These are phyloP conservation scores for Patiria miniata DNA, from an alignment of 35 echinoderm and acorn worm species.

Conservation along the genomic window DNA sequence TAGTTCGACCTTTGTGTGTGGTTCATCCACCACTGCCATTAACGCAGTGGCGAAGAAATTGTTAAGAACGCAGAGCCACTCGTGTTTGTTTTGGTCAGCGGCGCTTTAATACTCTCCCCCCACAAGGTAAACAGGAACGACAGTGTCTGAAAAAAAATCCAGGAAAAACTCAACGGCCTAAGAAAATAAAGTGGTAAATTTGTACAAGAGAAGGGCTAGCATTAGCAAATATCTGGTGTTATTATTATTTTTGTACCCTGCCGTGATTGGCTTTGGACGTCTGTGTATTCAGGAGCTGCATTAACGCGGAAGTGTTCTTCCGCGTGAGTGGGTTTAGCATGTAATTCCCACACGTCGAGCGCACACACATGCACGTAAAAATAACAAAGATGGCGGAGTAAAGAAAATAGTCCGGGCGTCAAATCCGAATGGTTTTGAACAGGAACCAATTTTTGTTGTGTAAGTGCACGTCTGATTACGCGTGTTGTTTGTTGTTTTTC, in stretches of 20 bases:
- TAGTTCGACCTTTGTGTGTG: too few species aligned
- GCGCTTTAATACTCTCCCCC: not conserved
- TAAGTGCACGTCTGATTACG: too few species aligned
- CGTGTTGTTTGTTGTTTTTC: too few species aligned
- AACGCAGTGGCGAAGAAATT: not conserved
- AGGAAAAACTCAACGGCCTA: not conserved
- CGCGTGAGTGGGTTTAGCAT: not conserved
- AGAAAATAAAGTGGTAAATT: conserved; percentile 21
- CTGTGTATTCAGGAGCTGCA: conserved; percentile 1
- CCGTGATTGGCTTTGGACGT: not conserved
- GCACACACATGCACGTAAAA: not conserved
- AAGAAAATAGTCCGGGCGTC: not conserved
- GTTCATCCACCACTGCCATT: not conserved
- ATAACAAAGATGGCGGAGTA: not conserved
- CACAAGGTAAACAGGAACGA: conserved; percentile 2
- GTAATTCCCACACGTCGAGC: not conserved
- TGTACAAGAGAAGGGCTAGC: not conserved
- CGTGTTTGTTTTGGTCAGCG: conserved; percentile 17
- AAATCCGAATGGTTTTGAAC: not conserved
- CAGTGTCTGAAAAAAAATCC: not conserved
- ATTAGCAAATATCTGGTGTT: conserved; percentile 6
- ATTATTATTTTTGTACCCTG: conserved; percentile 6
- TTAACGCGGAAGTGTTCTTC: not conserved
- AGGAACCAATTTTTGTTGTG: too few species aligned
- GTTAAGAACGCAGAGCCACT: too few species aligned